phyloP scores from a whole-genome alignment of 1,140 invertebrate genomes.

The honey bee (Apis mellifera) region Amel_HAv3.1 CM009942.2:10006001-10006500 shows the following conservation, averaged over 20 bases:
- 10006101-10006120: slow-evolving; percentile 62
- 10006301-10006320: background rate
- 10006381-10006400: background rate
- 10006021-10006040: slow-evolving; percentile 65
- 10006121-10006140: slow-evolving; percentile 15
- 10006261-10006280: background rate
- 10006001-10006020: slow-evolving; percentile 41
- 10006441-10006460: background rate
- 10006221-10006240: too few species aligned
- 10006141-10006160: slow-evolving; percentile 5
- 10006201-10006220: too few species aligned
- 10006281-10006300: background rate
- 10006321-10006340: background rate
- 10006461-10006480: background rate
- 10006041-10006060: slow-evolving; percentile 55
- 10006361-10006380: background rate
- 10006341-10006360: background rate
- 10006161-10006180: background rate
- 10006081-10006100: slow-evolving; percentile 44
- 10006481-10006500: background rate
- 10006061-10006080: slow-evolving; percentile 60
- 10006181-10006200: background rate
- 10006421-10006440: background rate
- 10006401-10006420: background rate
- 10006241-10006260: too few species aligned